Evolutionary conservation across 2,113 vertebrate species (phyloP).

Genomic region (Mobula hypostoma): DNA sequence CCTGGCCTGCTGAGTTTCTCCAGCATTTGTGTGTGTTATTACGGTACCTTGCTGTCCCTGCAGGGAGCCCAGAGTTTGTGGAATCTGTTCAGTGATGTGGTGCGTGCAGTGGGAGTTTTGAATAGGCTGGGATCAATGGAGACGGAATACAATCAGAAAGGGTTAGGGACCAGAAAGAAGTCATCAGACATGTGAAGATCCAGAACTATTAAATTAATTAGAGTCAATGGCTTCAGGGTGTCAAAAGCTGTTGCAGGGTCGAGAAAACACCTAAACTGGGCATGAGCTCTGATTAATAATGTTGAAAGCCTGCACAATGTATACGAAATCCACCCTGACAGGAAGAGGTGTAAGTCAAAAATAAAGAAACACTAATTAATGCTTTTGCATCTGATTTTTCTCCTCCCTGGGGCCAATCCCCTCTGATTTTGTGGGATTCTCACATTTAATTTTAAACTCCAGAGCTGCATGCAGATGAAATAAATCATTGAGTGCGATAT

Average conservation of each 20-base stretch:
- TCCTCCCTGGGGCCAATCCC: neutral
- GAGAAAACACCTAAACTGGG: conserved; percentile 7
- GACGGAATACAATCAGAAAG: neutral
- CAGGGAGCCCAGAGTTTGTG: too few species aligned
- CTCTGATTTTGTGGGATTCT: neutral
- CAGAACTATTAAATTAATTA: neutral
- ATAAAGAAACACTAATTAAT: neutral
- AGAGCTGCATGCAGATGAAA: conserved; percentile 6
- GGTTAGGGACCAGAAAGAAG: neutral
- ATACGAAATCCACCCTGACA: conserved; percentile 9
- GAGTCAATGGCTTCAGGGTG: neutral
- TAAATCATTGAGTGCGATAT: neutral
- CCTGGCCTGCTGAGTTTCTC: too few species aligned
- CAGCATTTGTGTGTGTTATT: too few species aligned
- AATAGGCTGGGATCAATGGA: neutral
- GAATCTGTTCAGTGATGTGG: neutral
- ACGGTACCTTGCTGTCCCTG: too few species aligned
- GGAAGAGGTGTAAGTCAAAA: neutral
- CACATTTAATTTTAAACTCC: neutral
- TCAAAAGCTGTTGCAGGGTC: neutral
- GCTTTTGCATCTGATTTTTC: conserved; percentile 28
- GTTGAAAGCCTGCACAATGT: neutral
- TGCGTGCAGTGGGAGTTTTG: neutral
- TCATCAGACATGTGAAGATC: neutral
- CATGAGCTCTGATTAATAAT: neutral